Percentiles rank a stretch among this genome's conserved stretches.
Evolutionary conservation across 2,113 vertebrate genomes (phyloP).

Genomic region (Brachyhypopomus gauderio): DNA sequence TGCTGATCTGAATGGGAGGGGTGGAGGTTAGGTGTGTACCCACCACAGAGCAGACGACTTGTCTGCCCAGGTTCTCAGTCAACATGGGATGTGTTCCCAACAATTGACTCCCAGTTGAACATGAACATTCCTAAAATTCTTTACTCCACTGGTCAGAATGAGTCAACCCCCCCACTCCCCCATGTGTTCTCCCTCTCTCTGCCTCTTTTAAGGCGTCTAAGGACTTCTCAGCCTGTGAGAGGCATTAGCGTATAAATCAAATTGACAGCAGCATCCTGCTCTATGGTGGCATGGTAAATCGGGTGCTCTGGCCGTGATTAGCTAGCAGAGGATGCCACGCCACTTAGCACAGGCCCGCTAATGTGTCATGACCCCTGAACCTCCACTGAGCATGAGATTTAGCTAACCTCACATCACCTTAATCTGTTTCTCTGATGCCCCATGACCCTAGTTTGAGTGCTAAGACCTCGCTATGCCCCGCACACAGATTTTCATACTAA

Average conservation of each 20-base stretch:
- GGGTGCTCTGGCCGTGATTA: conserved; percentile 54
- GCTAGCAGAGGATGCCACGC: conserved; percentile 24
- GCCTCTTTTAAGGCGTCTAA: conserved; percentile 3
- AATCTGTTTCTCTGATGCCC: conserved; percentile 38
- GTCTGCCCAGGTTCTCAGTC: no score
- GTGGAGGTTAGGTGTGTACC: no score
- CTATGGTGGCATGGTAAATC: not conserved
- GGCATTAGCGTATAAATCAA: conserved; percentile 45
- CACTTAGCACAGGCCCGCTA: conserved; percentile 39
- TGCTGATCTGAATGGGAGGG: no score
- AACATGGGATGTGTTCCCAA: not conserved
- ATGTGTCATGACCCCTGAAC: conserved; percentile 47
- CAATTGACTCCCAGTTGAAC: conserved; percentile 38
- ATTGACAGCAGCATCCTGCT: conserved; percentile 42
- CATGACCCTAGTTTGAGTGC: not conserved
- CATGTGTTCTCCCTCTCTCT: not conserved
- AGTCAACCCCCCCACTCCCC: not conserved
- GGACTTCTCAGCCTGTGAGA: conserved; percentile 3
- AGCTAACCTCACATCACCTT: conserved; percentile 34
- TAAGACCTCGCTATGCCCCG: conserved; percentile 4
- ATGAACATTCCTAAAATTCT: conserved; percentile 40
- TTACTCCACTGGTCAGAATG: not conserved
- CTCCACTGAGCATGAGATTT: conserved; percentile 49
- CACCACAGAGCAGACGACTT: not conserved
- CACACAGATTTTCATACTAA: not conserved